Evolutionary conservation across 2,113 vertebrate species (phyloP).

Genomic region (Ceyx cyanopectus): DNA sequence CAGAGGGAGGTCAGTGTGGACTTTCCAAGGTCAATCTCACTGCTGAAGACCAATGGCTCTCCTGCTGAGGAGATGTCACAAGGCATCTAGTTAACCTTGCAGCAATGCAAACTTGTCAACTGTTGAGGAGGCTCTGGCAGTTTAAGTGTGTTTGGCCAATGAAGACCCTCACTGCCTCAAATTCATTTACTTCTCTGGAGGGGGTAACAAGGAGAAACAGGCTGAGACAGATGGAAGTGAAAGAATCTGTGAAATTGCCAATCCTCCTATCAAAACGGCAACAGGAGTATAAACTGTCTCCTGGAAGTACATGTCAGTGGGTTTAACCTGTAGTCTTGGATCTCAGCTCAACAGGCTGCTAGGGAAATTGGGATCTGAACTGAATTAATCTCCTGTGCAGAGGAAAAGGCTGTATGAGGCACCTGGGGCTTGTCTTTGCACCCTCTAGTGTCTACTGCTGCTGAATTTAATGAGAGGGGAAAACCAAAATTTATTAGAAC

Average conservation of each 20-base stretch:
- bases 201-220: neutral
- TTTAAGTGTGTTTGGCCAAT: neutral
- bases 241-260: slow-evolving; percentile 55
- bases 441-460: neutral
- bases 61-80: slow-evolving; percentile 43
- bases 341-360: neutral
- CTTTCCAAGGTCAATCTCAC: slow-evolving; percentile 30
- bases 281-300: neutral
- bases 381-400: neutral
- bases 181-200: slow-evolving; percentile 58
- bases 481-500: neutral
- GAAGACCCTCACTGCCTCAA: neutral
- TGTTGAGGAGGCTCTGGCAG: neutral
- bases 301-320: neutral
- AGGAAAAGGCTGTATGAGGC: neutral
- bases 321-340: neutral
- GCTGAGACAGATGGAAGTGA: slow-evolving; percentile 5
- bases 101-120: slow-evolving; percentile 6
- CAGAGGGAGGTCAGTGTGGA: neutral
- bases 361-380: neutral
- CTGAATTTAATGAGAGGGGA: neutral
- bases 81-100: neutral
- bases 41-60: neutral
- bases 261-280: neutral
- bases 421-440: neutral